A percentile compares a stretch with the other conserved stretches of the same genome.
phyloP scores from a whole-genome alignment of 2,888 invertebrate genomes.

The Petrolisthes cinctipes region DNA sequence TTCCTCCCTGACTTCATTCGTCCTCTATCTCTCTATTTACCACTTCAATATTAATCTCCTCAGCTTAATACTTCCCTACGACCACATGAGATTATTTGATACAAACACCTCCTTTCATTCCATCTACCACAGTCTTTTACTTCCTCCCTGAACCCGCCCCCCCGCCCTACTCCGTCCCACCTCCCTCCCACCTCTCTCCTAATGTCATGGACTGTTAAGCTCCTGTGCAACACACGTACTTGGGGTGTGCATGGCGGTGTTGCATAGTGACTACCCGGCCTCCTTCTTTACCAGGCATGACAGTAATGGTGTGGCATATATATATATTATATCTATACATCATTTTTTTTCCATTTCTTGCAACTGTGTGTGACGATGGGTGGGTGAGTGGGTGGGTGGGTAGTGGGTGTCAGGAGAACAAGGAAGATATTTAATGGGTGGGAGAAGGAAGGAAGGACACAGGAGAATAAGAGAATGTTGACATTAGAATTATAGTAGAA shows the following conservation, averaged over 20 bases:
- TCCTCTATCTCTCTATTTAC: too few species aligned
- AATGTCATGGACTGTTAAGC: not conserved
- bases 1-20: not conserved
- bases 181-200: not conserved
- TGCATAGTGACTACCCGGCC: slow-evolving; percentile 4
- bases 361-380: not conserved
- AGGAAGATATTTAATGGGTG: not conserved
- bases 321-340: slow-evolving; percentile 3
- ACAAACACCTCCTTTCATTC: not conserved
- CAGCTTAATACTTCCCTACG: not conserved
- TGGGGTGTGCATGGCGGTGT: slow-evolving; percentile 12
- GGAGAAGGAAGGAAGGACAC: not conserved
- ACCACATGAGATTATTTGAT: not conserved
- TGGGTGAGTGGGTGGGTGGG: not conserved
- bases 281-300: slow-evolving; percentile 1
- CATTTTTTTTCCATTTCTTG: not conserved
- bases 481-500: not conserved
- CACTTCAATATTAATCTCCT: too few species aligned
- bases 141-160: not conserved
- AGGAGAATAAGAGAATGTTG: not conserved
- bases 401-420: not conserved
- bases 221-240: slow-evolving; percentile 5
- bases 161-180: not conserved
- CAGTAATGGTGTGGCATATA: slow-evolving; percentile 13
- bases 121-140: not conserved